Evolutionary conservation across 2,113 vertebrate genomes (phyloP).

Genomic region (Lophochroa leadbeateri): DNA sequence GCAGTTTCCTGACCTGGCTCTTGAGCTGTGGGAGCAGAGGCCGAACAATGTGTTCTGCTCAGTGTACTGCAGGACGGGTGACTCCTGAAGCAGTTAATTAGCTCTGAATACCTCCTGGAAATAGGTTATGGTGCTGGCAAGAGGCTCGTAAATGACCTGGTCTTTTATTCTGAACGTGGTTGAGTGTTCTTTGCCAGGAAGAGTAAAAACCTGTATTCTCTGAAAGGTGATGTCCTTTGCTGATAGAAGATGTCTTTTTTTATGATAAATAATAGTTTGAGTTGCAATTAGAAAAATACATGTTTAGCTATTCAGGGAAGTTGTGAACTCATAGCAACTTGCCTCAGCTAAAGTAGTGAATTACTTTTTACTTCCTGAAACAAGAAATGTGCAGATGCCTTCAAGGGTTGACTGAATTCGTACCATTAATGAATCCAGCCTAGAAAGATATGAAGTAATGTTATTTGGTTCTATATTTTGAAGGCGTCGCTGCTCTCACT

Average conservation of each 20-base stretch:
- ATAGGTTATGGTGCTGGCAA: neutral
- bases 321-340: neutral
- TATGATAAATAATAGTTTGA: neutral
- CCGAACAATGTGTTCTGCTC: too few relatives aligned
- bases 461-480: neutral
- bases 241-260: neutral
- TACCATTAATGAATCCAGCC: neutral
- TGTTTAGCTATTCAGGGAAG: neutral
- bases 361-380: conserved; percentile 7
- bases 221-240: neutral
- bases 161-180: neutral
- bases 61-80: too few relatives aligned
- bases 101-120: neutral
- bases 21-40: too few relatives aligned
- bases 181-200: neutral
- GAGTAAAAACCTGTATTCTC: neutral
- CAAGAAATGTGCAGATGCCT: neutral
- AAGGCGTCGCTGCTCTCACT: neutral
- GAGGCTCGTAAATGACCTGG: neutral
- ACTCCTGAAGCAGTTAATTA: neutral
- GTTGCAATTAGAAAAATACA: neutral
- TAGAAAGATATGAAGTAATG: neutral
- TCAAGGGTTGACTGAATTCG: neutral
- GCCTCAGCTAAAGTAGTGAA: neutral
- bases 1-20: too few relatives aligned